Evolutionary conservation across 2,113 vertebrate species (phyloP).

Genomic region (Sprattus sprattus): DNA sequence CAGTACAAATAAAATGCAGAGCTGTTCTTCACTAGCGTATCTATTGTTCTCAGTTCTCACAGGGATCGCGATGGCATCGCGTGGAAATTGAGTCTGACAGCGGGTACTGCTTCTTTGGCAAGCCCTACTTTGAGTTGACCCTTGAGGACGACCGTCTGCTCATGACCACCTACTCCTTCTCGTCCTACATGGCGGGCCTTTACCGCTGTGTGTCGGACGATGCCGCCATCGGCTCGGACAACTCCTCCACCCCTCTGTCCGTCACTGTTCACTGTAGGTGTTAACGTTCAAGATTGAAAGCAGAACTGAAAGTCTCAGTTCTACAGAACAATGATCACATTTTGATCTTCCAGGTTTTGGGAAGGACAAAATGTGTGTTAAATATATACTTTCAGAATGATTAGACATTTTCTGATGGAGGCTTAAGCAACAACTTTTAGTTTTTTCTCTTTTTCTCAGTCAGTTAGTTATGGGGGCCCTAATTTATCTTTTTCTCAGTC

Average conservation of each 20-base stretch:
- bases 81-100: too few species aligned
- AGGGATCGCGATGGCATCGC: constrained; percentile 51
- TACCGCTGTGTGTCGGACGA: constrained; percentile 66
- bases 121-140: constrained; percentile 39
- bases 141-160: constrained; percentile 41
- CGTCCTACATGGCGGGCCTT: constrained; percentile 47
- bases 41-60: constrained; percentile 50
- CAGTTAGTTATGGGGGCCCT: neutral
- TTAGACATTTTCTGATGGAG: too few species aligned
- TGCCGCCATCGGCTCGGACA: constrained; percentile 43
- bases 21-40: neutral
- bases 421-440: too few species aligned
- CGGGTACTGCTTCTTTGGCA: too few species aligned
- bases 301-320: neutral
- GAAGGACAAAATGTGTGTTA: too few species aligned
- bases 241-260: constrained; percentile 52
- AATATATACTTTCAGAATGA: too few species aligned
- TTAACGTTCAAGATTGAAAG: neutral
- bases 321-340: neutral
- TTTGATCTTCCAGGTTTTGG: neutral
- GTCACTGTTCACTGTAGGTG: constrained; percentile 73
- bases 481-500: neutral
- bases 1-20: neutral
- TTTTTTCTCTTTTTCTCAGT: neutral
- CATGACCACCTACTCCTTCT: constrained; percentile 38